Conservation (phyloP, 1,140 invertebrate species). For the Monochamus saltuarius region DNA sequence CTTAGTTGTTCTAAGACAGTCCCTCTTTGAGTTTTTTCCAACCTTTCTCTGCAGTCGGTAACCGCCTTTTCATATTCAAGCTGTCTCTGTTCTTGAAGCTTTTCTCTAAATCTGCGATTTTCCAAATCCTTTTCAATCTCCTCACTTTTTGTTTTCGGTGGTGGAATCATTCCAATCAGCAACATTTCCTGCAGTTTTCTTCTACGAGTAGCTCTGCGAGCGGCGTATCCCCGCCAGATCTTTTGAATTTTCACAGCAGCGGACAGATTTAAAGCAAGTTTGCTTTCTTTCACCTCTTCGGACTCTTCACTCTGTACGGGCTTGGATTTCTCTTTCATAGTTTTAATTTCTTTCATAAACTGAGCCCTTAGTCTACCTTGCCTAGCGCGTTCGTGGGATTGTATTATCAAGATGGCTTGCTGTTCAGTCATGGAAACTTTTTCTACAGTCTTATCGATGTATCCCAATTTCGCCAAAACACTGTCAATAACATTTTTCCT, state of each 20-base stretch:
- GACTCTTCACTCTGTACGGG: slow-evolving; percentile 51
- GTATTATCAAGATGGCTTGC: slow-evolving; percentile 83
- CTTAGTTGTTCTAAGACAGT: slow-evolving; percentile 79
- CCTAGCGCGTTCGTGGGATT: slow-evolving; percentile 86
- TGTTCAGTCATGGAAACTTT: slow-evolving; percentile 67
- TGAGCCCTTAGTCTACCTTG: slow-evolving; percentile 82
- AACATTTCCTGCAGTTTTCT: slow-evolving; percentile 81
- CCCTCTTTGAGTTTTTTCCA: slow-evolving; percentile 63
- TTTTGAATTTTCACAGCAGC: slow-evolving; percentile 80
- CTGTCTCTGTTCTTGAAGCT: slow-evolving; percentile 57
- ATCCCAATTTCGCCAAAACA: slow-evolving; percentile 67
- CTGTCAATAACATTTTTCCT: slow-evolving; percentile 65
- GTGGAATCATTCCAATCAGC: slow-evolving; percentile 72
- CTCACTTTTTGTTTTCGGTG: slow-evolving; percentile 52
- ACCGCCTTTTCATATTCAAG: slow-evolving; percentile 63
- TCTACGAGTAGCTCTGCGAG: slow-evolving; percentile 66
- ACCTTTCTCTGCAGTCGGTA: slow-evolving; percentile 58
- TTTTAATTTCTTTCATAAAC: slow-evolving; percentile 87
- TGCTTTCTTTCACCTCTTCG: slow-evolving; percentile 52
- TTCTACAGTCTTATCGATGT: slow-evolving; percentile 60
- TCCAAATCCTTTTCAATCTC: slow-evolving; percentile 54
- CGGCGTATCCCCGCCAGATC: slow-evolving; percentile 78
- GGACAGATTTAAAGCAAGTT: slow-evolving; percentile 54
- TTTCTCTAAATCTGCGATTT: slow-evolving; percentile 43
- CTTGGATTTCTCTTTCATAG: slow-evolving; percentile 72